A percentile compares a stretch with the other conserved stretches of the same genome.
phyloP scores from a whole-genome alignment of 2,888 invertebrate genomes.

The Coleophora flavipennella region DNA sequence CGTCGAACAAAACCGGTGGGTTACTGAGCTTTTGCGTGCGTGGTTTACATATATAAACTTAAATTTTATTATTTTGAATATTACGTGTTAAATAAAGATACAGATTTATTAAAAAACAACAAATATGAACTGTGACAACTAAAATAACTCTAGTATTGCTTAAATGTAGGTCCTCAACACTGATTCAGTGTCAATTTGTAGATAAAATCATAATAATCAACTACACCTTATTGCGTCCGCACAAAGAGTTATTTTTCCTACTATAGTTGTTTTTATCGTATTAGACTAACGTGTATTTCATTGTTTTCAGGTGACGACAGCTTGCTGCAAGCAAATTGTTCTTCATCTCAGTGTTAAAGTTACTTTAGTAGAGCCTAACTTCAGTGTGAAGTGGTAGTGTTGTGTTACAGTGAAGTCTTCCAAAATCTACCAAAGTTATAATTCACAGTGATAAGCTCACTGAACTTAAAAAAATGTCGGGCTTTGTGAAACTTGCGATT shows the following conservation, averaged over 20 bases:
- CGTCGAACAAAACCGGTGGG: slow-evolving; percentile 25
- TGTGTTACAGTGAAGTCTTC: slow-evolving; percentile 18
- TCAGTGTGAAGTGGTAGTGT: slow-evolving; percentile 40
- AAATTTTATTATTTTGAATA: background rate
- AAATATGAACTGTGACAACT: no score
- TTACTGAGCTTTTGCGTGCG: background rate
- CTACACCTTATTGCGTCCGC: background rate
- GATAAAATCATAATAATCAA: no score
- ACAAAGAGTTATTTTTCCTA: no score
- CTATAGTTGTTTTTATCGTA: no score
- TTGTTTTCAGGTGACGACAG: slow-evolving; percentile 62
- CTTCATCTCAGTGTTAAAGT: slow-evolving; percentile 19
- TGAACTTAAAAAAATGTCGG: slow-evolving; percentile 62
- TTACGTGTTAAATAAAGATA: no score
- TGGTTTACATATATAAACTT: background rate
- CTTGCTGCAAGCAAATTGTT: slow-evolving; percentile 52
- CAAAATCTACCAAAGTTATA: background rate
- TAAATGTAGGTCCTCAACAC: no score
- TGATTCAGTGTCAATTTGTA: no score
- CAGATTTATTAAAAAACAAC: no score
- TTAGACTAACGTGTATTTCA: slow-evolving; percentile 10
- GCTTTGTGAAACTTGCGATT: slow-evolving; percentile 77
- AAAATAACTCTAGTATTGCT: no score
- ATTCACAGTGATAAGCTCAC: slow-evolving; percentile 23
- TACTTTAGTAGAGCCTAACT: slow-evolving; percentile 18